phyloP scores from a whole-genome alignment of 2,113 vertebrate species.

The Pseudopodoces humilis region DNA sequence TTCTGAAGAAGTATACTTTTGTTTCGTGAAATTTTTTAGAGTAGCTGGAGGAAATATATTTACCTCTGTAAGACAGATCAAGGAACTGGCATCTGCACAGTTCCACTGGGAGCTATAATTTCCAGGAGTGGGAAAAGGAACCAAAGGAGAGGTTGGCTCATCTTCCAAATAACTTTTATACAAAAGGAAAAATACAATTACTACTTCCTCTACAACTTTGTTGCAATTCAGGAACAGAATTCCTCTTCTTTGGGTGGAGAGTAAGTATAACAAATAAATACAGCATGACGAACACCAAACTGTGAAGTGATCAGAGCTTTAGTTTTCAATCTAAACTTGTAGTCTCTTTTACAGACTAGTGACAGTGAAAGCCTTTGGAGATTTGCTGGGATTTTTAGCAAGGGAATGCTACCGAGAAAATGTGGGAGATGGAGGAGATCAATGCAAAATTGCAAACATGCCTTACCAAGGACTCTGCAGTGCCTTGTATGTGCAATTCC shows the following conservation, averaged over 20 bases:
- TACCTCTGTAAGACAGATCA: conserved; percentile 12
- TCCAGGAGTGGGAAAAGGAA: not conserved
- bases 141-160: not conserved
- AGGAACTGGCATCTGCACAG: not conserved
- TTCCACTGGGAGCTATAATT: not conserved
- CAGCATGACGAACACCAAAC: not conserved
- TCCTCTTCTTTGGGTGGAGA: not conserved
- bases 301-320: not conserved
- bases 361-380: not conserved
- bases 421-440: not conserved
- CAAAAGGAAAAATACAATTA: not conserved
- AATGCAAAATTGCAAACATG: not conserved
- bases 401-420: not conserved
- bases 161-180: not conserved
- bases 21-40: not conserved
- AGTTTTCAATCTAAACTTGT: not conserved
- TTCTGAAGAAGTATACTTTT: conserved; percentile 2
- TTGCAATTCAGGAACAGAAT: not conserved
- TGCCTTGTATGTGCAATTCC: not conserved
- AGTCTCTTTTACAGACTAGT: not conserved
- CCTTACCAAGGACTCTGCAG: not conserved
- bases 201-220: not conserved
- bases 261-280: not conserved
- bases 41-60: conserved; percentile 32
- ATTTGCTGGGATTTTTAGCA: not conserved